Evolutionary conservation across 2,888 invertebrate species (phyloP), one percentile per base, ranked within the genome.

Genomic region (Drosophila peninsularis): DNA sequence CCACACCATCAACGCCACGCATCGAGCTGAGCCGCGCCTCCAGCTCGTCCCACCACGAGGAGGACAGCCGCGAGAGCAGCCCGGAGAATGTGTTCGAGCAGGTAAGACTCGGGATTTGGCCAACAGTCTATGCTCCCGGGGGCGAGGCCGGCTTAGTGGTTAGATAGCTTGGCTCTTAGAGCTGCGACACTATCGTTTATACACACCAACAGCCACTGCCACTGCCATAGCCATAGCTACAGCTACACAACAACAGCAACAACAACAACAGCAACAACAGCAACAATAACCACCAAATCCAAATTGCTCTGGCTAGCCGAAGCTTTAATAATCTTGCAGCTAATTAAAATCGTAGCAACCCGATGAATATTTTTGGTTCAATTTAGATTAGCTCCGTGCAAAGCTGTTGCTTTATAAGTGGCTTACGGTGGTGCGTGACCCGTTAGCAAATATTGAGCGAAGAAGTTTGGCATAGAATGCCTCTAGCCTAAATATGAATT

Each of bases 11-110:
- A 77, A 96, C 97, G 56, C 97, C 97, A 24, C 94, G 97, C 88
- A 97, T 97, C 84, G 97, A 97, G 93, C 96, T 97, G 91, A 97
- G 97, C 78, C 94, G 97, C 80, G 97, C 97, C 6, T 97, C 97
- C 90, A 96, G 96, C 91, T 97, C 97, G 64, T 96, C 96, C 39
- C 97, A 97, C 88, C 97, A 97, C 90, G 91, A 92, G 78, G 92
- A 92, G 79, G 97, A 97, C 90, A 96, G 96, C 84, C 94, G 96
- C 52, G 96, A 96, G 89, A 96, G 96, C 88, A 96, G 96, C 53
- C 97, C 97, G 1, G 97, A 97, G 91, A 94, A 96, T 90, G 97
- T 97, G 76, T 94, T 97, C 78, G 95, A 96, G 90, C 95, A 95
- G 90, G 94, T 94, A 93, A 92, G 84, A 17, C 3, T 13, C 3